These are phyloP conservation scores for Zaprionus ornatus DNA, from an alignment of 1,140 invertebrate genomes.

Conservation along the genomic window DNA sequence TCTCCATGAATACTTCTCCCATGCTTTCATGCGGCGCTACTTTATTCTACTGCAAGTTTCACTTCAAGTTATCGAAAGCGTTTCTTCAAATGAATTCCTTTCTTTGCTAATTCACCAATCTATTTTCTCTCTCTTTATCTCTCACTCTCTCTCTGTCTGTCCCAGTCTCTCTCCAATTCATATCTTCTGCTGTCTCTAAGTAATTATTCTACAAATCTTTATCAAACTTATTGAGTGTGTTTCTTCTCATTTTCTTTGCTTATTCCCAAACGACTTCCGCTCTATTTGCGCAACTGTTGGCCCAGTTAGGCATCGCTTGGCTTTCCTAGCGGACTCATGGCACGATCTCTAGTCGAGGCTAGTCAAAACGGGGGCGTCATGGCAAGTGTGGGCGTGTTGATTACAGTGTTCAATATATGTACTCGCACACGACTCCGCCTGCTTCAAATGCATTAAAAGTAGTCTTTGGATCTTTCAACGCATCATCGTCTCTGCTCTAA, in stretches of 20 bases:
- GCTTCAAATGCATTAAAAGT: slow-evolving; percentile 53
- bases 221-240: neutral
- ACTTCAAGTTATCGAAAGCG: neutral
- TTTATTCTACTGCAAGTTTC: neutral
- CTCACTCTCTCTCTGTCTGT: too few species aligned
- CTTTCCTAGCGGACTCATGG: slow-evolving; percentile 16
- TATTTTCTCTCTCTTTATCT: slow-evolving; percentile 54
- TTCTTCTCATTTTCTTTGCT: slow-evolving; percentile 27
- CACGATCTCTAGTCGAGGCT: slow-evolving; percentile 34
- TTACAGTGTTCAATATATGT: slow-evolving; percentile 48
- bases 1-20: neutral
- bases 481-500: slow-evolving; percentile 28
- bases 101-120: slow-evolving; percentile 40
- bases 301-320: slow-evolving; percentile 50
- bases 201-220: neutral
- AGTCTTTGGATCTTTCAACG: slow-evolving; percentile 43
- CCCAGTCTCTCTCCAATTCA: too few species aligned
- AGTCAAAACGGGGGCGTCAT: slow-evolving; percentile 38
- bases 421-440: slow-evolving; percentile 13
- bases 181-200: neutral
- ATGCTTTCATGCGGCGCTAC: neutral
- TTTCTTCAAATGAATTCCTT: neutral
- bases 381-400: slow-evolving; percentile 48
- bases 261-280: slow-evolving; percentile 68
- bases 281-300: slow-evolving; percentile 67